Evolutionary conservation across 2,888 invertebrate genomes (phyloP).

Genomic region (Torymus texanus): DNA sequence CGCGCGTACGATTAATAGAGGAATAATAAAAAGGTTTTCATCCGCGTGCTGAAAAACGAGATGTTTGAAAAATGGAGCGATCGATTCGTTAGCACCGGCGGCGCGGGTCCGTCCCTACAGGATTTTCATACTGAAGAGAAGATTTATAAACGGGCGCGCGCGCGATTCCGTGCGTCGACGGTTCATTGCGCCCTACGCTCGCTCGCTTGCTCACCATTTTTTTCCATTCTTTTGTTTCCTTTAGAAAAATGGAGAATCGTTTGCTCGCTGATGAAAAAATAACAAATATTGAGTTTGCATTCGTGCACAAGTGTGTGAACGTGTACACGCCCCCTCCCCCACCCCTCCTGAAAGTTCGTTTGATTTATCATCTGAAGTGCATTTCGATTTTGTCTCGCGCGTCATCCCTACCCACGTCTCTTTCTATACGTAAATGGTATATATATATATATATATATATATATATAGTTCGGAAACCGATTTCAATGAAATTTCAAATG

Average conservation of each 20-base stretch:
- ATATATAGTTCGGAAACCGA: too few relatives aligned
- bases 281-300: conserved; percentile 13
- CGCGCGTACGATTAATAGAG: not conserved
- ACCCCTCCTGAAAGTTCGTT: conserved; percentile 3
- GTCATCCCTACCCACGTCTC: too few relatives aligned
- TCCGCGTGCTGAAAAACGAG: conserved; percentile 18
- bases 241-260: conserved; percentile 1
- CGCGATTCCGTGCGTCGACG: not conserved
- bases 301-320: not conserved
- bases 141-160: conserved; percentile 22
- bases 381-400: too few relatives aligned
- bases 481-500: too few relatives aligned
- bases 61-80: conserved; percentile 35
- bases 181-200: not conserved
- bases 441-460: too few relatives aligned
- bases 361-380: conserved; percentile 29
- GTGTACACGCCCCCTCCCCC: too few relatives aligned
- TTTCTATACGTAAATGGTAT: too few relatives aligned
- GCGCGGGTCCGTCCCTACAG: not conserved
- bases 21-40: conserved; percentile 23
- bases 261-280: not conserved
- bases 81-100: conserved; percentile 2
- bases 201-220: not conserved
- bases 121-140: conserved; percentile 30
- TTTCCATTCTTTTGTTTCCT: not conserved